A percentile compares a stretch with the other conserved stretches of the same genome.
phyloP scores from a whole-genome alignment of 2,113 vertebrate genomes.

The Thermophis baileyi region DNA sequence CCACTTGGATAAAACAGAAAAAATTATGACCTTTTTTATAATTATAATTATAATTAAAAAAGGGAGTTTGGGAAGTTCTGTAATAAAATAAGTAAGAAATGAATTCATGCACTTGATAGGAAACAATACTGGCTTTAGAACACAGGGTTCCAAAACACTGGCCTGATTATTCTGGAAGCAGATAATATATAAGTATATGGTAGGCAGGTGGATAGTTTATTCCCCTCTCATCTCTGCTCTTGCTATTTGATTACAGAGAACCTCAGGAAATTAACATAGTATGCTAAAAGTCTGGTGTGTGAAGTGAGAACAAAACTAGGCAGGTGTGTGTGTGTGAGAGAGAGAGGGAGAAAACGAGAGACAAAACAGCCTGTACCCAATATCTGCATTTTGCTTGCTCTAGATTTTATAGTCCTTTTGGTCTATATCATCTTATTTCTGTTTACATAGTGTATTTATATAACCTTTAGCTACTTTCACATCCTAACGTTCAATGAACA shows the following conservation, averaged over 20 bases:
- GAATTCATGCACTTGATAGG: neutral
- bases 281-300: neutral
- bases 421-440: neutral
- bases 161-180: neutral
- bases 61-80: neutral
- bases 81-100: neutral
- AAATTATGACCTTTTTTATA: neutral
- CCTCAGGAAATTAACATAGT: neutral
- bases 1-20: neutral
- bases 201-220: neutral
- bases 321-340: neutral
- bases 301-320: neutral
- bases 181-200: neutral
- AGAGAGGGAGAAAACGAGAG: neutral
- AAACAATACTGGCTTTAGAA: neutral
- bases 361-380: neutral
- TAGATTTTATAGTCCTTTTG: neutral
- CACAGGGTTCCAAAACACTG: neutral
- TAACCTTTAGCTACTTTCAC: neutral
- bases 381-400: neutral
- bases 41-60: neutral
- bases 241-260: neutral
- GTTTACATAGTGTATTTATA: neutral
- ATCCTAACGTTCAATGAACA: neutral
- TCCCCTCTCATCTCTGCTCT: neutral